Base-by-base conservation (phyloP, 2,888 invertebrate genomes). In the Lasioglossum oenotherae region DNA sequence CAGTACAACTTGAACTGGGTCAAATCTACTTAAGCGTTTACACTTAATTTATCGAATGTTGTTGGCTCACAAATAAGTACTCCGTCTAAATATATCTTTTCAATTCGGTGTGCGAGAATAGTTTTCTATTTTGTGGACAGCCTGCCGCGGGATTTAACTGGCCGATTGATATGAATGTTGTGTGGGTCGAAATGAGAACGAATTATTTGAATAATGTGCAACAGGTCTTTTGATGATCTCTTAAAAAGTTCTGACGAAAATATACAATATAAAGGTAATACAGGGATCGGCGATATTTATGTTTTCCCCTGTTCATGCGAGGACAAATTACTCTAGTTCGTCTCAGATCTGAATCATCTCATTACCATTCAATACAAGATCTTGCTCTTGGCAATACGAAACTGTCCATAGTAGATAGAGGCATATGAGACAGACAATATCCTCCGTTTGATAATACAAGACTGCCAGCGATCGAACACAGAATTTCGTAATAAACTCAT, bases 21-120 rank as follows among this genome's bases (percentile, higher is more conserved):
- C 82, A 78, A 85, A 64, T 80, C 90, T 90, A 90, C 81, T 84
- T 80, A 90, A 86, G 86, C 86, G 81, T 85, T 89, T 84, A 90
- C 88, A 91, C 81, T 87, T 89, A 91, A 89, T 88, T 88, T 80
- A 89, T 86, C 80, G 76, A 88, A 82, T 85, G 82, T 85, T 75
- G 81, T 80, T 80, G 80, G 78, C 78, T 85, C 86, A 89, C 85
- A 86, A 85, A 85, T 90, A 88, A 85, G 84, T 86, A 90, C 84
- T 72, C 57, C 78, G 76, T 73, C 78, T 84, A 90, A 86, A 86
- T 82, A 82, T 86, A 86, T 53, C 74, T 82, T 88, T 78, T 75
- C 80, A 78, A 87, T 67, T 86, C 79, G 77, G 76, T 85, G 85
- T 80, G 85, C 85, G 80, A 87, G 84, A 82, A 84, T 84, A 82